Evolutionary conservation across 1,140 invertebrate genomes (phyloP).

Genomic region (Pissodes strobi): DNA sequence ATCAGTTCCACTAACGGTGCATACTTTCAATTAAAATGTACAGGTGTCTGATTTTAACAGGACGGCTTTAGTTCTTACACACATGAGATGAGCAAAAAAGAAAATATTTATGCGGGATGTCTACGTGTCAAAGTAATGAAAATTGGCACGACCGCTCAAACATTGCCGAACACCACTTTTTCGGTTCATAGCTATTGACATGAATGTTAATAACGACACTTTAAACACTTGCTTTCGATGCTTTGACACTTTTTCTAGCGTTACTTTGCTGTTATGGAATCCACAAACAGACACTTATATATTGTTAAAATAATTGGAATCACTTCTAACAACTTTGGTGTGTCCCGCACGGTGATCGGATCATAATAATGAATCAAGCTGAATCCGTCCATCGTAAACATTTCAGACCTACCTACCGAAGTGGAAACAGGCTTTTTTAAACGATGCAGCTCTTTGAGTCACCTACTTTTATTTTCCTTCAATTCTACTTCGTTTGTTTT

Average conservation of each 20-base stretch:
- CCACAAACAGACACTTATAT: conserved; percentile 30
- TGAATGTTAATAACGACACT: conserved; percentile 31
- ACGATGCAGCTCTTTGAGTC: too few relatives aligned
- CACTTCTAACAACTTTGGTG: conserved; percentile 31
- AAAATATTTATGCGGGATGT: conserved; percentile 2
- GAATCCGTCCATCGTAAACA: conserved; percentile 9
- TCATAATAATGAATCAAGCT: conserved; percentile 12
- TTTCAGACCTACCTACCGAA: too few relatives aligned
- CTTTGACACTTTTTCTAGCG: conserved; percentile 14
- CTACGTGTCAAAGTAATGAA: conserved; percentile 25
- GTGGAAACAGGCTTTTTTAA: too few relatives aligned
- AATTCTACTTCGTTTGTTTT: too few relatives aligned
- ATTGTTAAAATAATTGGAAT: conserved; percentile 38
- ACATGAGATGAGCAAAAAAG: not conserved
- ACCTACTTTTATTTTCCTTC: too few relatives aligned
- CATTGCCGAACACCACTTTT: conserved; percentile 32
- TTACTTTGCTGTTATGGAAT: conserved; percentile 29
- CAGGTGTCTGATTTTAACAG: not conserved
- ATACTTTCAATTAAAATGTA: conserved; percentile 8
- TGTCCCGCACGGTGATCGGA: conserved; percentile 6
- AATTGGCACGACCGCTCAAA: conserved; percentile 14
- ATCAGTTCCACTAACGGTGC: not conserved
- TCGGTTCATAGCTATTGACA: conserved; percentile 35
- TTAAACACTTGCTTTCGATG: conserved; percentile 21
- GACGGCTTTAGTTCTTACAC: not conserved